Base-by-base conservation (phyloP, 2,113 vertebrate genomes). In the Lepisosteus osseus region DNA sequence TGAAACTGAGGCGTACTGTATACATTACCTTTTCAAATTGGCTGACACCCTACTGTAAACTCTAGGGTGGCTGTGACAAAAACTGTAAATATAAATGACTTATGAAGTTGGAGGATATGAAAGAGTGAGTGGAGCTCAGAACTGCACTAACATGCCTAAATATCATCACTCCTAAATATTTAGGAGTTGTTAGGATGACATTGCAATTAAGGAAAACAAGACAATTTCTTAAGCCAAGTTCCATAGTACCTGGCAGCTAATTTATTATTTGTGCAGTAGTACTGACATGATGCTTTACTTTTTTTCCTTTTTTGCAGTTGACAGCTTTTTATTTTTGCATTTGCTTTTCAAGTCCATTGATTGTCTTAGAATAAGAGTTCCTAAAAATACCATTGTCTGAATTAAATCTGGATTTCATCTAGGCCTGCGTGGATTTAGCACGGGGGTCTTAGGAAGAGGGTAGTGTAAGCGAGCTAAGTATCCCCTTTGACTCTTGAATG, bases 381-480 rank as follows among this genome's bases (percentile, higher is more conserved):
- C 29, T 29, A 29, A 29, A 29, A 29, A 29, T 29, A 29, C 2
- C 1, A 29, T 29, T 29, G 29, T 29, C 29, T 29, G 29, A 29
- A 29, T 29, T 29, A 29, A 29, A 29, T 29, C 29, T 29, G 29
- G 29, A 29, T 29, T 29, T 29, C 29, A 29, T 29, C 29, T 29
- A 29, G 29, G 29, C 29, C 29, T 29, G 29, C 29, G 1, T 29
- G 29, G 29, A 29, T 29, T 29, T 29, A 29, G 29, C 29, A 29
- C 29, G 29, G 29, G 42, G 13, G 45, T 56, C 42, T 47, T 17
- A 66, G 54, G 67, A 54, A 43, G 54, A n/a, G 7, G 41, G 41
- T 4, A 69, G 77, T 76, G 78, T 78, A 47, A 69, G 7, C 29
- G 0, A 29, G 29, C 2, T 29, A 29, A 29, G 2, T 29, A 29